Evolutionary conservation across 2,797 vertebrate genomes (phyloP).

Genomic region (Balearica regulorum): DNA sequence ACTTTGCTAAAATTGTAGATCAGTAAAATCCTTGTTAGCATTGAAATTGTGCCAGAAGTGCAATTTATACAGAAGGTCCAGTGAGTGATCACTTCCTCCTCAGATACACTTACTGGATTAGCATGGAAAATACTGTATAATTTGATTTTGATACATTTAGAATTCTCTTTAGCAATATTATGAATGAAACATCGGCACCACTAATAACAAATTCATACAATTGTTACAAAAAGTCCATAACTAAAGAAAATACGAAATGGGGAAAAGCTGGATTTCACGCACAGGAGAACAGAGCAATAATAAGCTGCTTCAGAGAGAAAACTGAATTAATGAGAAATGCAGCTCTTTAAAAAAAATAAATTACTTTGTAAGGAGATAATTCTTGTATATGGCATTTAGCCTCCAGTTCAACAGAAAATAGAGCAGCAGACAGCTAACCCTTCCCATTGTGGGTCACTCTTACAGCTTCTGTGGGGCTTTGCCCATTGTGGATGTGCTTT

Average conservation of each 20-base stretch:
- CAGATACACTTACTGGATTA: background rate
- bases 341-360: background rate
- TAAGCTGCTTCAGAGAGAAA: background rate
- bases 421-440: background rate
- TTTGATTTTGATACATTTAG: constrained; percentile 44
- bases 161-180: constrained; percentile 35
- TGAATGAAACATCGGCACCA: background rate
- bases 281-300: background rate
- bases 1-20: constrained; percentile 5
- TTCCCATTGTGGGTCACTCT: background rate
- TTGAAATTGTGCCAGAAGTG: constrained; percentile 5
- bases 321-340: background rate
- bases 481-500: background rate
- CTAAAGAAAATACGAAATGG: background rate
- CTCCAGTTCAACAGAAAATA: background rate
- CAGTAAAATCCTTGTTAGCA: constrained; percentile 34
- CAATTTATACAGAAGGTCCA: background rate
- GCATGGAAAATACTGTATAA: background rate
- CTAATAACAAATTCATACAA: background rate
- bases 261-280: background rate
- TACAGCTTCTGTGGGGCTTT: background rate
- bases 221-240: background rate
- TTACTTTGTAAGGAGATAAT: background rate
- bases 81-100: constrained; percentile 43
- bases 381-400: background rate